Evolutionary conservation across 2,888 invertebrate genomes (phyloP), one percentile per base, ranked within the genome.

Genomic region (Drosophila antonietae): DNA sequence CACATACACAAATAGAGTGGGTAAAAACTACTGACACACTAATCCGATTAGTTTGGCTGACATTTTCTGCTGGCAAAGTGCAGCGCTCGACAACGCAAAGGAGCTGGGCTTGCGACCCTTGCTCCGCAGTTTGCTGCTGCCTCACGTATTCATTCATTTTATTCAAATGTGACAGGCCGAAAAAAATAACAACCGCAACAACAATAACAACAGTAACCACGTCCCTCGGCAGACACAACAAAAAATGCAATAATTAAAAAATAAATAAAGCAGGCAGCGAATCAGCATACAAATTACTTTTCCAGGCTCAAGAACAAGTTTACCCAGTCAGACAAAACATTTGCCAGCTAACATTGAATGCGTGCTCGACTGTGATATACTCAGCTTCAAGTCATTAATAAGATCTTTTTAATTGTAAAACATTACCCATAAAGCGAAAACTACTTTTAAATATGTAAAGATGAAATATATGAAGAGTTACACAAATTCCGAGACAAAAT

Each of bases 11-110:
- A n/a, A 31, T 10, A 18, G 12, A 51, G 52, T 68, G 64, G 43
- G 73, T 23, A 72, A 75, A 80, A 77, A 78, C 78, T 73, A 78
- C 75, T 81, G 88, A 87, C 88, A 88, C 86, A 87, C 88, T 86
- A 87, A 87, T 87, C 87, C 88, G 87, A 87, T 87, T 87, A 88
- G 87, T 83, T 84, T 71, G 77, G 73, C 77, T 88, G 83, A 85
- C 85, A 88, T 83, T 85, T 81, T 88, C 62, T 77, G 81, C 73
- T 73, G 72, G 72, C 69, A 78, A 70, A 84, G 75, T 87, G 85
- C 81, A 85, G 60, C 69, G 55, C 52, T n/a, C 57, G 44, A 53
- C 55, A 52, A 46, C 58, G 62, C 56, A 79, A 74, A 71, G 82
- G 66, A 72, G 46, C 68, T 53, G 37, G 60, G 43, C 56, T 8